Percentiles rank a stretch among this genome's conserved stretches.
These are phyloP conservation scores for Bombus balteatus DNA, from an alignment of 1,140 invertebrate genomes.

Conservation along the genomic window DNA sequence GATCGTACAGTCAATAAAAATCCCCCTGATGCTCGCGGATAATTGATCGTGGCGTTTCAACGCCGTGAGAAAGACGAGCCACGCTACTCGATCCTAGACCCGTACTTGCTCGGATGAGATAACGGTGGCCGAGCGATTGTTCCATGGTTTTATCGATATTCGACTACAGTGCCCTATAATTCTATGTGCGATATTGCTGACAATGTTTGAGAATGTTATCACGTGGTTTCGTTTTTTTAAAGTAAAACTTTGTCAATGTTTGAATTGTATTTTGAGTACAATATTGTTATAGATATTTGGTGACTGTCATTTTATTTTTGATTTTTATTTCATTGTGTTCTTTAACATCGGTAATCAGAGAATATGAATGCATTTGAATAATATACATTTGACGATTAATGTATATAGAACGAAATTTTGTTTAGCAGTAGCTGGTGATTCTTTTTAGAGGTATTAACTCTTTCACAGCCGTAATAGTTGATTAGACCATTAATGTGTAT, in stretches of 20 bases:
- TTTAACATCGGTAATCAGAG: no score
- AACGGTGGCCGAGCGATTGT: slow-evolving; percentile 2
- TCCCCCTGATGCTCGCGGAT: slow-evolving; percentile 18
- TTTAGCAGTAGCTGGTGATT: no score
- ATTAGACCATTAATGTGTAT: not conserved
- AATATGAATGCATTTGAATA: no score
- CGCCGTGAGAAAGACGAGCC: slow-evolving; percentile 45
- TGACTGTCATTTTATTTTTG: no score
- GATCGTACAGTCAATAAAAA: slow-evolving; percentile 39
- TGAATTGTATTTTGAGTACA: no score
- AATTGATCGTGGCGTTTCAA: slow-evolving; percentile 54
- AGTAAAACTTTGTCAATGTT: not conserved
- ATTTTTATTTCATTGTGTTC: no score
- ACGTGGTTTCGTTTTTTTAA: not conserved
- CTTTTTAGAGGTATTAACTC: no score
- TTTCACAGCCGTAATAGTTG: not conserved
- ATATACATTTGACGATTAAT: no score
- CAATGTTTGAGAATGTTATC: not conserved
- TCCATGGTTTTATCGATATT: not conserved
- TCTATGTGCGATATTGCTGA: not conserved
- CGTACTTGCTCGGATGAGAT: slow-evolving; percentile 8
- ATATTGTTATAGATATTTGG: no score
- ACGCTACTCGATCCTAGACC: not conserved
- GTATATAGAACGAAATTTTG: no score
- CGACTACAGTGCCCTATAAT: not conserved